Percentiles rank a stretch among this genome's conserved stretches.
Conservation (phyloP, 1,140 invertebrate genomes). For the Adoxophyes honmai region DNA sequence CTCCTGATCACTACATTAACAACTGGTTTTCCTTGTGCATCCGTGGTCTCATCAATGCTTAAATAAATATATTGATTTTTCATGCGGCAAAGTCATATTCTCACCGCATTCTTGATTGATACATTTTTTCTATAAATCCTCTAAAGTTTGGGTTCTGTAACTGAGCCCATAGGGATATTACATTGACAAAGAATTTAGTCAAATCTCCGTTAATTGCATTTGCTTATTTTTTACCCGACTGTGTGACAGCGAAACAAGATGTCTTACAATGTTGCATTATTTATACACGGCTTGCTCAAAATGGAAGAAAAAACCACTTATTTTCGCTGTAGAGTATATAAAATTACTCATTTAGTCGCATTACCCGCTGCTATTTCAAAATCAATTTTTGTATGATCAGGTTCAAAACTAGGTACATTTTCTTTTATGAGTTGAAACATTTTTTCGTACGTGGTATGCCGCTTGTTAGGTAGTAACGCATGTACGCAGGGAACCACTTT, state of each 20-base stretch:
- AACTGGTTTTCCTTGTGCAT: not conserved
- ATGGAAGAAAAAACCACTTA: too few species aligned
- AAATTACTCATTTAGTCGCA: too few species aligned
- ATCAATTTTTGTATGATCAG: not conserved
- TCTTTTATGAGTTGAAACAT: not conserved
- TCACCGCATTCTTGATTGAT: not conserved
- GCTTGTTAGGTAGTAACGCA: not conserved
- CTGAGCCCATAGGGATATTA: not conserved
- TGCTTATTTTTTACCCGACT: not conserved
- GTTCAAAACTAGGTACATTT: not conserved
- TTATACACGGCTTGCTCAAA: too few species aligned
- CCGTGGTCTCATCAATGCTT: not conserved
- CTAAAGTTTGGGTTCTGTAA: not conserved
- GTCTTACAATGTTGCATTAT: not conserved
- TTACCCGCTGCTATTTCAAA: not conserved
- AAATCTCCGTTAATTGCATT: not conserved
- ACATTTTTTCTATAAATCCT: not conserved
- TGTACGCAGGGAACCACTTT: not conserved
- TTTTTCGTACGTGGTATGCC: too few species aligned
- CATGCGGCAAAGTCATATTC: not conserved
- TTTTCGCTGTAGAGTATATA: too few species aligned
- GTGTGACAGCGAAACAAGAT: not conserved
- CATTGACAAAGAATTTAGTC: not conserved
- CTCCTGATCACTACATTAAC: not conserved
- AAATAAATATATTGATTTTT: slow-evolving; percentile 1